Evolutionary conservation across 2,113 vertebrate species (phyloP).

Genomic region (Scomber scombrus): DNA sequence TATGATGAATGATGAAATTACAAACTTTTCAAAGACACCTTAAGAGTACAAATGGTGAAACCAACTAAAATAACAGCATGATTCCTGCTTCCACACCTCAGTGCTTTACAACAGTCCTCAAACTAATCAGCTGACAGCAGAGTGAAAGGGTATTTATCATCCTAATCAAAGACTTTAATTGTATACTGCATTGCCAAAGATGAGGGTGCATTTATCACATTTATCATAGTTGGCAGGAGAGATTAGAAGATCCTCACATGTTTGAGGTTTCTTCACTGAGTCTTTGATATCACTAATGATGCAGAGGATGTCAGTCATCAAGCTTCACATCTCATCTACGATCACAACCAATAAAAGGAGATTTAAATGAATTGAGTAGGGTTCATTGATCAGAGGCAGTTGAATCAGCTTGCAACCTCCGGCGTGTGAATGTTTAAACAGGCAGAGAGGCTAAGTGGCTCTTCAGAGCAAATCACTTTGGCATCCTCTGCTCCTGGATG

Average conservation of each 20-base stretch:
- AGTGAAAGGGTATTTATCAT: neutral
- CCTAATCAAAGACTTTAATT: slow-evolving; percentile 5
- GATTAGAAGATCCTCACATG: slow-evolving; percentile 17
- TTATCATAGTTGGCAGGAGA: slow-evolving; percentile 3
- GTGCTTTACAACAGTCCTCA: too few species aligned
- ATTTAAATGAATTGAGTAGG: slow-evolving; percentile 31
- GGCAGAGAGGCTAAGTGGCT: slow-evolving; percentile 54
- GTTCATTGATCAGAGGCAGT: slow-evolving; percentile 24
- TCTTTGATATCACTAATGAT: slow-evolving; percentile 25
- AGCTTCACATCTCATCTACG: slow-evolving; percentile 20
- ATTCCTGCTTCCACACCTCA: too few species aligned
- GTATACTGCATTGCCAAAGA: neutral
- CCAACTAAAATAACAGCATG: too few species aligned
- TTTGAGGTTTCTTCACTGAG: slow-evolving; percentile 13
- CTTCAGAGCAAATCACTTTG: slow-evolving; percentile 38
- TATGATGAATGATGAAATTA: too few species aligned
- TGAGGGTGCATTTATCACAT: neutral
- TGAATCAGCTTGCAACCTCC: slow-evolving; percentile 38
- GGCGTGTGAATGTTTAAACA: slow-evolving; percentile 45
- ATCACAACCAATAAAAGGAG: slow-evolving; percentile 14
- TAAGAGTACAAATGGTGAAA: too few species aligned
- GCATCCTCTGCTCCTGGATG: slow-evolving; percentile 29
- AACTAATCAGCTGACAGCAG: neutral
- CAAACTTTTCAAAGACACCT: too few species aligned
- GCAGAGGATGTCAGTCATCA: slow-evolving; percentile 29